Evolutionary conservation across 2,888 invertebrate species (phyloP), one percentile per base, ranked within the genome.

Genomic region (Agrotis exclamationis): DNA sequence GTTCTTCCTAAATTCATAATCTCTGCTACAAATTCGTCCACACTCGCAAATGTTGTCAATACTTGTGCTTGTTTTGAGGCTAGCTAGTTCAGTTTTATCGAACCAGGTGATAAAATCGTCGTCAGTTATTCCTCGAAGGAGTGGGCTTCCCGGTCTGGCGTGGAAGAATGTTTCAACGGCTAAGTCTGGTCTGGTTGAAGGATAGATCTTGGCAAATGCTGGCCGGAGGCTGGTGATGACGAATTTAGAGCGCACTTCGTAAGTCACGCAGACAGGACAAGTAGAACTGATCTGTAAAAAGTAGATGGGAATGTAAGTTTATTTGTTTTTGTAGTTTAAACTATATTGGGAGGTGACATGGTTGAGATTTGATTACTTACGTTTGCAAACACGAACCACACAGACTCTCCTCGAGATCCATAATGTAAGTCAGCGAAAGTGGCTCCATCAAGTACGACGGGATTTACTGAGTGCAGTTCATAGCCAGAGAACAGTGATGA

Each of bases 41-140:
- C 96, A 97, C 83, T 96, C 96, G 74, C 96, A 97, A 68, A 96
- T 95, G 53, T 96, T 95, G 82, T 96, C 96, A 72, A 96, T 96
- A 75, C 92, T 96, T 6, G 94, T 87, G 45, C 90, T 94, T 3
- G 93, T 93, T 83, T 94, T 94, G 3, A 95, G 92, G 78, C 95
- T 96, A 3, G 94, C 94, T 6, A 95, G 88, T 86, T 95, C 96
- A 71, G 97, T 97, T 91, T 96, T 96, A 53, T 97, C 97, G 83
- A 97, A 97, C 97, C 97, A 97, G 3, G 97, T 97, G 45, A 97
- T 97, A 24, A 97, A 95, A 85, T 97, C 97, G 82, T 97, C 97
- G 67, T 97, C 97, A 18, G 97, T 97, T 45, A 97, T 97, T 11
- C 97, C 97, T 84, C 96, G 94, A 0, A 97, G 92, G 47, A 97